A percentile compares a stretch with the other conserved stretches of the same genome.
Conservation (phyloP, 2,888 invertebrate genomes). For the Melanophora roralis region DNA sequence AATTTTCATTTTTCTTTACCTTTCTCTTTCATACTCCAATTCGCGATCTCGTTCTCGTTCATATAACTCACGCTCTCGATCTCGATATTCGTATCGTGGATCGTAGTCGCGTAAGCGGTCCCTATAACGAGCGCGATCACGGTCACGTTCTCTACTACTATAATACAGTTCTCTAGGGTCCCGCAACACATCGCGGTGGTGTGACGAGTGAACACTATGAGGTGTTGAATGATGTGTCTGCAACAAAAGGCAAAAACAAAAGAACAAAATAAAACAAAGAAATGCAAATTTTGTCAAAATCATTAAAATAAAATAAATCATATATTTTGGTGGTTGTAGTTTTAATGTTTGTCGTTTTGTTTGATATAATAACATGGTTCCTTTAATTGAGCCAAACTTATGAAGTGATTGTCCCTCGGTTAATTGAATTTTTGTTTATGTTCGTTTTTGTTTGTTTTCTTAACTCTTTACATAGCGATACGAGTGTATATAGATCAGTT, state of each 20-base stretch:
- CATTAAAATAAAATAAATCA: neutral
- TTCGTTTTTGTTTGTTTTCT: too few relatives aligned
- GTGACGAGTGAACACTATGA: conserved; percentile 78
- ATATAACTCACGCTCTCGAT: conserved; percentile 76
- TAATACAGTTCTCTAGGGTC: conserved; percentile 77
- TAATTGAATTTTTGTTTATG: too few relatives aligned
- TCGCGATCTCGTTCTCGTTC: conserved; percentile 77
- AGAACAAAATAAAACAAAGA: neutral
- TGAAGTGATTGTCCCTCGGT: too few relatives aligned
- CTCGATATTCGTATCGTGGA: conserved; percentile 76
- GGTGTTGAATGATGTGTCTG: conserved; percentile 78
- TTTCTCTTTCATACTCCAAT: conserved; percentile 77
- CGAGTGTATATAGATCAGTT: too few relatives aligned
- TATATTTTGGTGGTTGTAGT: neutral
- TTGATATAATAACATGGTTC: too few relatives aligned
- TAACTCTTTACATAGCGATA: too few relatives aligned
- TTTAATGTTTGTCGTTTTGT: neutral
- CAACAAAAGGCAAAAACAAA: conserved; percentile 64
- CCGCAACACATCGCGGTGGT: conserved; percentile 77
- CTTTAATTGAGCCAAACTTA: too few relatives aligned
- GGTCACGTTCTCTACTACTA: conserved; percentile 77
- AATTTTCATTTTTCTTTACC: conserved; percentile 66
- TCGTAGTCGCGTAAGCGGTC: conserved; percentile 77
- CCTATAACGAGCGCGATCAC: conserved; percentile 77
- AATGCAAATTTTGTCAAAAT: conserved; percentile 43